Evolutionary conservation across 2,888 invertebrate species (phyloP).

Genomic region (Lochmaea crataegi): DNA sequence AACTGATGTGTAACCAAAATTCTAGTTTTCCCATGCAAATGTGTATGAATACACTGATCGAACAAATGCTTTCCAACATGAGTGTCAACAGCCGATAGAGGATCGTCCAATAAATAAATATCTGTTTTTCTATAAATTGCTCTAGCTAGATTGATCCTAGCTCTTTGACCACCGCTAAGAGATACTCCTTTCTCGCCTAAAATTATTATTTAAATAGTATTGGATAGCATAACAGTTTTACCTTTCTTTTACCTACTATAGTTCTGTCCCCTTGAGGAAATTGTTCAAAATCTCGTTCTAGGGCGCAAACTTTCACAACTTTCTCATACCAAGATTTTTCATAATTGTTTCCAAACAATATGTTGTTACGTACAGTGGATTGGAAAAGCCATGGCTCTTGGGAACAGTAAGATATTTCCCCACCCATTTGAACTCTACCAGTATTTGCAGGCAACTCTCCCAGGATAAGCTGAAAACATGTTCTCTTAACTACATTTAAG

Average conservation of each 20-base stretch:
- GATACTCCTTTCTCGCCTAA: slow-evolving; percentile 79
- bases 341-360: slow-evolving; percentile 73
- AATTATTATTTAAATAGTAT: background rate
- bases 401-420: slow-evolving; percentile 71
- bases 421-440: slow-evolving; percentile 68
- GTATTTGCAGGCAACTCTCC: slow-evolving; percentile 69
- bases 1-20: slow-evolving; percentile 80
- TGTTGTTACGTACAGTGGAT: slow-evolving; percentile 74
- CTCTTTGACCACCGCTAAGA: slow-evolving; percentile 85
- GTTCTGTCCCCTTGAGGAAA: slow-evolving; percentile 69
- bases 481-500: too few relatives aligned
- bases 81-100: slow-evolving; percentile 83
- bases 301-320: slow-evolving; percentile 71
- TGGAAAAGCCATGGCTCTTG: slow-evolving; percentile 77
- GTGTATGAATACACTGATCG: slow-evolving; percentile 75
- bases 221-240: background rate
- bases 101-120: slow-evolving; percentile 83
- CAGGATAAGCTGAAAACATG: slow-evolving; percentile 56
- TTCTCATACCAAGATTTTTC: slow-evolving; percentile 64
- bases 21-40: slow-evolving; percentile 70
- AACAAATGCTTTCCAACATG: slow-evolving; percentile 81
- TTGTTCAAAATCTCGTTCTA: slow-evolving; percentile 74
- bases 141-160: slow-evolving; percentile 81
- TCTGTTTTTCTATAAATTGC: slow-evolving; percentile 82
- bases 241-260: slow-evolving; percentile 55